Conservation (phyloP, 2,888 invertebrate species). For the Folsomia manolachei region DNA sequence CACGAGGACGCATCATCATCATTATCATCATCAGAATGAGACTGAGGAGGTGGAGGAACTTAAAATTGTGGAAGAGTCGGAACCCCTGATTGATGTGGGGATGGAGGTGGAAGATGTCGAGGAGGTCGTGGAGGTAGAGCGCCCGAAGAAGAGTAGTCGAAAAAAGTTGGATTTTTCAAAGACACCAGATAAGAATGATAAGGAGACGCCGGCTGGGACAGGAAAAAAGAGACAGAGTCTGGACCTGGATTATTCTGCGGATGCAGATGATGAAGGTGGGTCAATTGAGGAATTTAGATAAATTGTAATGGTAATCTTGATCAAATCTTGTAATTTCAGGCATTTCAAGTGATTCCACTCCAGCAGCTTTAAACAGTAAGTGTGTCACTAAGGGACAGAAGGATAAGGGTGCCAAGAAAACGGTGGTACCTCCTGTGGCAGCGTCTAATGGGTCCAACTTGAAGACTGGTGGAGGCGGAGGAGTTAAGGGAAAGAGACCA, state of each 20-base stretch:
- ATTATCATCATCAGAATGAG: background rate
- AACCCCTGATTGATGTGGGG: conserved; percentile 11
- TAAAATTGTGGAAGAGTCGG: background rate
- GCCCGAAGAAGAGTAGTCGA: background rate
- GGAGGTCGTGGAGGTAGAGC: background rate
- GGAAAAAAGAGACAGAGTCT: background rate
- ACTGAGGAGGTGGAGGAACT: background rate
- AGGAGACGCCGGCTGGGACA: background rate
- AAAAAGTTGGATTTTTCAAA: conserved; percentile 4
- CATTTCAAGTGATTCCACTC: conserved; percentile 26
- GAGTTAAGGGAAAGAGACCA: conserved; percentile 25
- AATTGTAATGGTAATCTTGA: too few relatives aligned
- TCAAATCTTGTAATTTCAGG: too few relatives aligned
- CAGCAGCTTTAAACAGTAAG: conserved; percentile 20
- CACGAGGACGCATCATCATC: background rate
- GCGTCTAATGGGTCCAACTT: conserved; percentile 1
- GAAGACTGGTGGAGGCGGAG: background rate
- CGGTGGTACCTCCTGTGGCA: conserved; percentile 16
- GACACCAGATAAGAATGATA: background rate
- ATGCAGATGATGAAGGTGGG: conserved; percentile 33
- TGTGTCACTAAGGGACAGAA: background rate
- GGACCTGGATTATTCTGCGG: conserved; percentile 25
- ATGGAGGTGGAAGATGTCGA: background rate
- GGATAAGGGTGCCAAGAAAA: conserved; percentile 13
- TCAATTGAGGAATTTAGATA: too few relatives aligned